Percentiles rank a stretch among this genome's conserved stretches.
These are phyloP conservation scores for Tribolium freemani DNA, from an alignment of 2,888 invertebrate species.

Conservation along the genomic window DNA sequence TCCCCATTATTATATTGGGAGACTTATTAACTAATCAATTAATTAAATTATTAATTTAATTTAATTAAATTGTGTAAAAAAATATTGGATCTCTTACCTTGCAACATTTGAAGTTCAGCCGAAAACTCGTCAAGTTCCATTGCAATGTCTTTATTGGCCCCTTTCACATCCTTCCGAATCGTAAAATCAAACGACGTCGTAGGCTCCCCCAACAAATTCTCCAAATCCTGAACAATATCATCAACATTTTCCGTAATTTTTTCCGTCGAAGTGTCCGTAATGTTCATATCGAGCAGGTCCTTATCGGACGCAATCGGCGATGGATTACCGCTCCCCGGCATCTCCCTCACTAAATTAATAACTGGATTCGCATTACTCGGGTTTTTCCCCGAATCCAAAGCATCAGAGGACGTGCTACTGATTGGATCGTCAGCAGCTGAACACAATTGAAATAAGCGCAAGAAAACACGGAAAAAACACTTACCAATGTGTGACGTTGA, in stretches of 20 bases:
- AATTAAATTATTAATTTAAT: too few species aligned
- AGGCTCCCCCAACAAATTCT: slow-evolving; percentile 63
- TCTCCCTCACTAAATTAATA: slow-evolving; percentile 4
- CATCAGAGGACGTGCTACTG: slow-evolving; percentile 64
- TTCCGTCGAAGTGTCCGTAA: slow-evolving; percentile 56
- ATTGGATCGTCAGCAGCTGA: slow-evolving; percentile 63
- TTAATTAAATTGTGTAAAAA: too few species aligned
- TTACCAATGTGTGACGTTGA: slow-evolving; percentile 42
- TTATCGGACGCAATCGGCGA: slow-evolving; percentile 47
- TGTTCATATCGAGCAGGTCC: slow-evolving; percentile 59
- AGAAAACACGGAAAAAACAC: background rate
- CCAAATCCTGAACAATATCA: slow-evolving; percentile 67
- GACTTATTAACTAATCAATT: too few species aligned
- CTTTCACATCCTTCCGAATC: slow-evolving; percentile 1
- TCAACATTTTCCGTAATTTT: slow-evolving; percentile 66
- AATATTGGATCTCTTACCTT: slow-evolving; percentile 1
- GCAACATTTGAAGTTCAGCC: slow-evolving; percentile 3
- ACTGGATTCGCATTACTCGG: slow-evolving; percentile 5
- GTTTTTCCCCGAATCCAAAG: slow-evolving; percentile 46
- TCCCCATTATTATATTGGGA: too few species aligned
- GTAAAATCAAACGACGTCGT: slow-evolving; percentile 52
- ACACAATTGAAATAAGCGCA: slow-evolving; percentile 42
- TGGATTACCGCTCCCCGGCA: background rate
- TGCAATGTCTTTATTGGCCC: background rate
- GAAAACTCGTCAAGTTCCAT: slow-evolving; percentile 19